These are phyloP conservation scores for Semicossyphus pulcher DNA, from an alignment of 2,113 vertebrate genomes.

Conservation along the genomic window DNA sequence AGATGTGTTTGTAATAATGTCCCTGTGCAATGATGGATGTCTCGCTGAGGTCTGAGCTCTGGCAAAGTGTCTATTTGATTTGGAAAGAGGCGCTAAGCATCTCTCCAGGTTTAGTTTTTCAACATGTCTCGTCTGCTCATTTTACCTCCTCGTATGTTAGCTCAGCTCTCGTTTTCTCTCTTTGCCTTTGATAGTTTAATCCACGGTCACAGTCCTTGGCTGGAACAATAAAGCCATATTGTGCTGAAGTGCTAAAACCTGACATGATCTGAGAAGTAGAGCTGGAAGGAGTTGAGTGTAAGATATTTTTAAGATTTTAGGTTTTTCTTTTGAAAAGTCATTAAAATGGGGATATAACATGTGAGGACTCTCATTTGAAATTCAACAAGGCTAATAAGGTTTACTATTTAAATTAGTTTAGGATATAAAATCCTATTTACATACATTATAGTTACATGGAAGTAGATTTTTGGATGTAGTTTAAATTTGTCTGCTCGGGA, in stretches of 20 bases:
- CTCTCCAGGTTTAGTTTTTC: conserved; percentile 70
- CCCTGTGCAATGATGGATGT: conserved; percentile 62
- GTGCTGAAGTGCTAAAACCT: conserved; percentile 22
- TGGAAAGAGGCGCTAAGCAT: conserved; percentile 65
- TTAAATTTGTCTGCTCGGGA: not conserved
- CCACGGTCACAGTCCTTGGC: conserved; percentile 9
- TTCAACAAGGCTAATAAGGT: not conserved
- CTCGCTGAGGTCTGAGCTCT: conserved; percentile 55
- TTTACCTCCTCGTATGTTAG: conserved; percentile 52
- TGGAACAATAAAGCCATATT: conserved; percentile 44
- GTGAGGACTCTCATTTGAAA: not conserved
- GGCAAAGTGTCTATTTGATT: conserved; percentile 76
- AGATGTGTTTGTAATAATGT: conserved; percentile 64
- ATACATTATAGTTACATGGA: not conserved
- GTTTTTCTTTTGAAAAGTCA: too few relatives aligned
- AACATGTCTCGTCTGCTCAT: conserved; percentile 28
- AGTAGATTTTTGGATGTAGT: conserved; percentile 8
- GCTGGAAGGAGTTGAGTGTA: conserved; percentile 13
- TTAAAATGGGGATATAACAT: too few relatives aligned
- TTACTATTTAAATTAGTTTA: not conserved
- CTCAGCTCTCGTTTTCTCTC: conserved; percentile 41
- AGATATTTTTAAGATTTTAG: too few relatives aligned
- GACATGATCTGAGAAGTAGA: conserved; percentile 51
- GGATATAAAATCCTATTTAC: not conserved
- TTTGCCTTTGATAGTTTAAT: conserved; percentile 57